Conservation (phyloP, 1,140 invertebrate species). For the Drosophila bipectinata region DNA sequence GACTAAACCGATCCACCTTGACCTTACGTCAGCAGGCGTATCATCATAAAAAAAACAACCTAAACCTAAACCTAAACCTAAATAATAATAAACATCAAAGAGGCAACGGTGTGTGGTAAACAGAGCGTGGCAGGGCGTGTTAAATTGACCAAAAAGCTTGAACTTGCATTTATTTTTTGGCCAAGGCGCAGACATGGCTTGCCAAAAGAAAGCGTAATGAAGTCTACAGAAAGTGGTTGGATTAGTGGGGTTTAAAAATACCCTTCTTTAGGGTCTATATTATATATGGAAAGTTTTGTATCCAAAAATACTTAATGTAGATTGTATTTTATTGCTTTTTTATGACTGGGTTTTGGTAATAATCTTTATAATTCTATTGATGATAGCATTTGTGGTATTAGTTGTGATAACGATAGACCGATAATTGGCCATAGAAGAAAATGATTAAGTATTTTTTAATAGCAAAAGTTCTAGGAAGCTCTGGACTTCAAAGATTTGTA, state of each 20-base stretch:
- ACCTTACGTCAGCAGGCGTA: conserved; percentile 33
- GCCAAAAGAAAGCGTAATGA: conserved; percentile 18
- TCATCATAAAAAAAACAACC: background rate
- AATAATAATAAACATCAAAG: conserved; percentile 8
- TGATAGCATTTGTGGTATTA: too few relatives aligned
- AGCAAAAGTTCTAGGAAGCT: background rate
- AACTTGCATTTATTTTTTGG: conserved; percentile 34
- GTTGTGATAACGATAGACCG: too few relatives aligned
- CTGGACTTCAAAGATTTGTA: too few relatives aligned
- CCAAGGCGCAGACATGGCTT: conserved; percentile 24
- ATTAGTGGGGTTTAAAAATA: background rate
- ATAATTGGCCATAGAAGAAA: too few relatives aligned
- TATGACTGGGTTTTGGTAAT: too few relatives aligned
- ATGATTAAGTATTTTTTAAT: too few relatives aligned
- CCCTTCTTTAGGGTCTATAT: background rate
- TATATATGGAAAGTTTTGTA: background rate
- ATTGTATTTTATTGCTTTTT: too few relatives aligned
- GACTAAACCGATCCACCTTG: conserved; percentile 34
- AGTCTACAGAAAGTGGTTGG: background rate
- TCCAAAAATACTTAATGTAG: too few relatives aligned
- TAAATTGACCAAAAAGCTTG: conserved; percentile 58
- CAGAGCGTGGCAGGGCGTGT: conserved; percentile 48
- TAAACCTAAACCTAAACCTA: background rate
- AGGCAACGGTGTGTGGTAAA: conserved; percentile 18
- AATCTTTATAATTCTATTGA: too few relatives aligned